These are phyloP conservation scores for Callipepla squamata DNA, from an alignment of 2,113 vertebrate species.

Conservation along the genomic window DNA sequence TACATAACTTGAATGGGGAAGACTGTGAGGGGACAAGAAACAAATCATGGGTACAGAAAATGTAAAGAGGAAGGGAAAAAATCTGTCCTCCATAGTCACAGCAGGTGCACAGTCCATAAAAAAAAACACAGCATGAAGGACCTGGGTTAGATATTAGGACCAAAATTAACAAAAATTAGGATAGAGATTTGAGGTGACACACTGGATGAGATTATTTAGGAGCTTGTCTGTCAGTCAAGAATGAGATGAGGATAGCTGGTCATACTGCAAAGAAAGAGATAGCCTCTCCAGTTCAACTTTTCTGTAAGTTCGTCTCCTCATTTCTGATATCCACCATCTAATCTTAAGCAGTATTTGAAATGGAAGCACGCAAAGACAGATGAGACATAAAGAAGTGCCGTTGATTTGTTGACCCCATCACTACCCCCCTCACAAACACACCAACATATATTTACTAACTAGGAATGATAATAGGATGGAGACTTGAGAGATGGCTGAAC, in stretches of 20 bases:
- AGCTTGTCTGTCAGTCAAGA: neutral
- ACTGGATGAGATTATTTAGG: neutral
- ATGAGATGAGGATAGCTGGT: neutral
- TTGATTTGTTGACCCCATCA: neutral
- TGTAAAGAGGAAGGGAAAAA: neutral
- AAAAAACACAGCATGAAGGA: neutral
- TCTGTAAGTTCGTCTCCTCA: neutral
- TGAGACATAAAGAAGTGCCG: neutral
- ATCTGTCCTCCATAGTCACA: neutral
- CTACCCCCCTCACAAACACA: neutral
- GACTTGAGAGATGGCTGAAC: neutral
- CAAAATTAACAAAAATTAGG: neutral
- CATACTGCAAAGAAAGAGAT: neutral
- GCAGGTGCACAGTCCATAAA: neutral
- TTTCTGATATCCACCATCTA: neutral
- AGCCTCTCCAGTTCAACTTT: neutral
- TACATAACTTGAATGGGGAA: neutral
- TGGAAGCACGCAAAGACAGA: neutral
- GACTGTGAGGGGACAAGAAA: neutral
- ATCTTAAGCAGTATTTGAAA: neutral
- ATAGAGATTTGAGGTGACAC: neutral
- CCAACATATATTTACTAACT: neutral
- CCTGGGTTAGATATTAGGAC: neutral
- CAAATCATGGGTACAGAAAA: neutral
- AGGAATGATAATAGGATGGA: neutral